Evolutionary conservation across 1,140 invertebrate genomes (phyloP).

Genomic region (Psilanteris sp.): DNA sequence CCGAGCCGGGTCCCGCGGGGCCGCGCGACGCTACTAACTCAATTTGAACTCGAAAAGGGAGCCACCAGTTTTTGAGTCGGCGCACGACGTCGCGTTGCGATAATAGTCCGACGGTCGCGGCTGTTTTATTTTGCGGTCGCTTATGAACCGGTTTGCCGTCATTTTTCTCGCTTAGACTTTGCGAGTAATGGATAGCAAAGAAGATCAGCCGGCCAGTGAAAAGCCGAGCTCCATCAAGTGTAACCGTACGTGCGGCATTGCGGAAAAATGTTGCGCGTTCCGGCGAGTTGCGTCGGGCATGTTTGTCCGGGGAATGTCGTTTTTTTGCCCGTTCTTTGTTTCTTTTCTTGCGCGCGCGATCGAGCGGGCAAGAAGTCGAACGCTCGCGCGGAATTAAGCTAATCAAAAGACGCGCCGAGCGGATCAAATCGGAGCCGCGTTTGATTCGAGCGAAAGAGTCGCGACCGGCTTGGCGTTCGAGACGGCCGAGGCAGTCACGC

Average conservation of each 20-base stretch:
- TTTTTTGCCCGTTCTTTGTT: no score
- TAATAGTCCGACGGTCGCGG: slow-evolving; percentile 39
- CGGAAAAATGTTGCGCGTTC: slow-evolving; percentile 60
- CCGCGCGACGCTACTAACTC: slow-evolving; percentile 61
- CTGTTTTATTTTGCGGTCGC: slow-evolving; percentile 54
- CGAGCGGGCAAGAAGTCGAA: slow-evolving; percentile 19
- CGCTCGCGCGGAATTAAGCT: slow-evolving; percentile 8
- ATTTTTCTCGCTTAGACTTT: slow-evolving; percentile 44
- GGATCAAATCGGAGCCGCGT: no score
- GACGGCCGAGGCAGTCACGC: no score
- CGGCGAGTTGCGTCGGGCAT: slow-evolving; percentile 18
- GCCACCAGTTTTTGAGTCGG: slow-evolving; percentile 62
- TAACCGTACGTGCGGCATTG: slow-evolving; percentile 34
- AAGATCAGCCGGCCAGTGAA: slow-evolving; percentile 51
- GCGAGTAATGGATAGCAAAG: slow-evolving; percentile 50
- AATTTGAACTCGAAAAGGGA: slow-evolving; percentile 65
- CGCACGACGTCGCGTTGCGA: slow-evolving; percentile 60
- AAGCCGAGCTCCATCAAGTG: slow-evolving; percentile 39
- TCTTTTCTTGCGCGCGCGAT: slow-evolving; percentile 4
- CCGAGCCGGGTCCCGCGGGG: not conserved
- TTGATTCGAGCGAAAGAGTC: no score
- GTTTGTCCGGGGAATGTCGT: slow-evolving; percentile 2
- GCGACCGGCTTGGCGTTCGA: no score
- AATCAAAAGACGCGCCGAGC: slow-evolving; percentile 33
- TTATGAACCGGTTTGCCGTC: slow-evolving; percentile 62